phyloP scores from a whole-genome alignment of 2,888 invertebrate species.

The Malthinus flaveolus region DNA sequence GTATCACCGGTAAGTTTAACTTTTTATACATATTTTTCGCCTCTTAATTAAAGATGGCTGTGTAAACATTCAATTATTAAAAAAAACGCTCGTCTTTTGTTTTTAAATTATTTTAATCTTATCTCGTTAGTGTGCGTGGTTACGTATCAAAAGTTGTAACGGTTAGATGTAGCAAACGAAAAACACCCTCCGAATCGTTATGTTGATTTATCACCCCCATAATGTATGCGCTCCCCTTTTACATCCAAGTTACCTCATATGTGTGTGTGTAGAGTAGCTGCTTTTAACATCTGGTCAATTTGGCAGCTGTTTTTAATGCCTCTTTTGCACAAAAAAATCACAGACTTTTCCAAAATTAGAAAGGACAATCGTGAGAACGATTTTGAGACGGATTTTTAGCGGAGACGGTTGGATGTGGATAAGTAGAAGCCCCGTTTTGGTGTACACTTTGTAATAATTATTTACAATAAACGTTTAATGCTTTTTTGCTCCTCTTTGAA shows the following conservation, averaged over 20 bases:
- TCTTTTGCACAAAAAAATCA: too few relatives aligned
- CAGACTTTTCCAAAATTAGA: background rate
- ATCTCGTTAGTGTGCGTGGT: background rate
- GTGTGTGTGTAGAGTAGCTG: too few relatives aligned
- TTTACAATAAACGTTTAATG: too few relatives aligned
- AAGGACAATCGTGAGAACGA: background rate
- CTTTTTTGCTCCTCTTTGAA: too few relatives aligned
- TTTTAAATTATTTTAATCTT: background rate
- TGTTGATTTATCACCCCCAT: conserved; percentile 6
- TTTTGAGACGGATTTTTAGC: too few relatives aligned
- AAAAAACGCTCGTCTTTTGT: background rate
- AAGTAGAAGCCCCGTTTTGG: too few relatives aligned
- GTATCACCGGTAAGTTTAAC: conserved; percentile 63
- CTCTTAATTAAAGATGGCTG: conserved; percentile 32
- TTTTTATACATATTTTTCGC: too few relatives aligned
- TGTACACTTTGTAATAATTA: too few relatives aligned
- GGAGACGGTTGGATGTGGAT: too few relatives aligned
- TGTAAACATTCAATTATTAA: conserved; percentile 33
- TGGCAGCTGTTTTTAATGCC: too few relatives aligned
- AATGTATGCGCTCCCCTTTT: background rate
- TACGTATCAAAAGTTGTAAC: background rate
- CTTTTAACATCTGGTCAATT: background rate
- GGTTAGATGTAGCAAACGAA: background rate
- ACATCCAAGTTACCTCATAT: background rate
- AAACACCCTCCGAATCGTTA: conserved; percentile 4